Evolutionary conservation across 2,797 vertebrate species (phyloP), one percentile per base, ranked within the genome.

Genomic region (Sebastes melanostomus): DNA sequence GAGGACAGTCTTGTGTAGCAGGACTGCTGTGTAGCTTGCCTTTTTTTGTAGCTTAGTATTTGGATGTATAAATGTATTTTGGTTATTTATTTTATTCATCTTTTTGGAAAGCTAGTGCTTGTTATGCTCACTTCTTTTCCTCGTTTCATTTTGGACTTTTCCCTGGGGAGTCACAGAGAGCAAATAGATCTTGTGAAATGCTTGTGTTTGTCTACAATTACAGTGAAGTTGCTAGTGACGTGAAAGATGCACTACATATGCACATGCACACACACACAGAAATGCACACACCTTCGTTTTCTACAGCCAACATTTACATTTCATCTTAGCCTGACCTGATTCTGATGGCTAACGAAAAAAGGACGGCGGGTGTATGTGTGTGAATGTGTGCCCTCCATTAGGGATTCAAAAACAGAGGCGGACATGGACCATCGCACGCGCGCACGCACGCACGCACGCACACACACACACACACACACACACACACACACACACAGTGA

Each of bases 401-500:
- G 60, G 66, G 20, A 61, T 66, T 66, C 32, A 73, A 66, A 70
- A 76, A 72, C 59, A 73, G 72, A 75, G 38, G 29, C 72, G 66
- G 61, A 67, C 25, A 60, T 2, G 22, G 46, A 79, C 70, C 38
- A 32, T 1, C 36, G 0, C 36, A n/a, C n/a, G n/a, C n/a, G n/a
- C 29, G 12, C 20, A 6, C 59, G 3, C 29, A 6, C 29, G 3
- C 27, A 12, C 59, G 7, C 18, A 7, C 56, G 2, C 55, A 42
- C 46, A 14, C 27, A 24, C 59, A 52, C 50, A 68, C 20, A 2
- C 54, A 25, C 54, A 11, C n/a, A 7, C 54, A 56, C 55, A 16
- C 56, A 5, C 25, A 29, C 56, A 14, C 36, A 1, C 24, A 52
- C 29, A 1, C 30, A 0, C 8, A 3, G n/a, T n/a, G n/a, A n/a